Evolutionary conservation across 2,888 invertebrate species (phyloP).

Genomic region (Eumerus sabulonum): DNA sequence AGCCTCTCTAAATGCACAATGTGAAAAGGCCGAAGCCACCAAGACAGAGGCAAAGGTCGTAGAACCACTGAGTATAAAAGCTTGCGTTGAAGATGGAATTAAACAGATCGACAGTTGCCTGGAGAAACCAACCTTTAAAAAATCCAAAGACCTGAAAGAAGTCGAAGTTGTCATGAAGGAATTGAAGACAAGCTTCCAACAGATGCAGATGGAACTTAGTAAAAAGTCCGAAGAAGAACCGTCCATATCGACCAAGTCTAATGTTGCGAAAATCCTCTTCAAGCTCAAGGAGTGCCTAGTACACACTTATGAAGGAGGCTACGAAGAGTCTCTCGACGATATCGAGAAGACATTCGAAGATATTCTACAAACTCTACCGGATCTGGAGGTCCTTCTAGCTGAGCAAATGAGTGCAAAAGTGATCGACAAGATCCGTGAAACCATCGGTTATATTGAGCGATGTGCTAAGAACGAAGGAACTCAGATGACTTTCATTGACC

Average conservation of each 20-base stretch:
- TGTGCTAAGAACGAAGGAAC: slow-evolving; percentile 38
- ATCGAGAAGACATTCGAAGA: slow-evolving; percentile 77
- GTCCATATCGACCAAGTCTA: slow-evolving; percentile 71
- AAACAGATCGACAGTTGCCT: slow-evolving; percentile 75
- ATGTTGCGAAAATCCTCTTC: slow-evolving; percentile 76
- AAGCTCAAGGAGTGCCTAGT: slow-evolving; percentile 77
- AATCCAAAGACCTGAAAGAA: slow-evolving; percentile 71
- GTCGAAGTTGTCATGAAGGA: slow-evolving; percentile 74
- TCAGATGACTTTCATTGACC: slow-evolving; percentile 63
- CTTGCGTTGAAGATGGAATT: slow-evolving; percentile 74
- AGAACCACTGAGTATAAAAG: slow-evolving; percentile 65
- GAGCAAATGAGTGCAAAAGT: slow-evolving; percentile 77
- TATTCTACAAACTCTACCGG: slow-evolving; percentile 75
- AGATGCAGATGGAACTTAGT: slow-evolving; percentile 62
- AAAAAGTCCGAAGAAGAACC: slow-evolving; percentile 66
- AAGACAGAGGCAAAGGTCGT: slow-evolving; percentile 35
- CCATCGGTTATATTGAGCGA: slow-evolving; percentile 15
- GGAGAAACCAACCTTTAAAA: slow-evolving; percentile 69
- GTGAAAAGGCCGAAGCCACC: slow-evolving; percentile 52
- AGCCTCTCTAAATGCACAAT: slow-evolving; percentile 72
- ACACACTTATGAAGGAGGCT: slow-evolving; percentile 75
- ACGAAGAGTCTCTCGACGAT: slow-evolving; percentile 74
- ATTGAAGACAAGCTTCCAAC: slow-evolving; percentile 69
- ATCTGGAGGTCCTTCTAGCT: slow-evolving; percentile 79
- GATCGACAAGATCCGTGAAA: slow-evolving; percentile 70